A percentile compares a stretch with the other conserved stretches of the same genome.
These are phyloP conservation scores for Papilio glaucus DNA, from an alignment of 1,140 invertebrate genomes.

Conservation along the genomic window DNA sequence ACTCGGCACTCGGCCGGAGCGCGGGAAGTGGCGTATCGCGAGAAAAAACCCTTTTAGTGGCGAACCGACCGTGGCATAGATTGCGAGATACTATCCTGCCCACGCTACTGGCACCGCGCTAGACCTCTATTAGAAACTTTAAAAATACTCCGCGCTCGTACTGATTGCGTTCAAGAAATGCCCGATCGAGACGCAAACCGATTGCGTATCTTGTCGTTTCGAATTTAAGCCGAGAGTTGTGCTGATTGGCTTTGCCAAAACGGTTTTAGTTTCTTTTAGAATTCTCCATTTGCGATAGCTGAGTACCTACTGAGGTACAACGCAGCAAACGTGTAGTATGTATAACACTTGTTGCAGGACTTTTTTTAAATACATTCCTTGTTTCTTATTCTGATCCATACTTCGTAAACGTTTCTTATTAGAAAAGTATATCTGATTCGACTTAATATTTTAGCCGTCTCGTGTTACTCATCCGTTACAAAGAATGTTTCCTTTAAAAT, in stretches of 20 bases:
- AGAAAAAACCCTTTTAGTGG: constrained; percentile 67
- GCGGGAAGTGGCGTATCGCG: constrained; percentile 54
- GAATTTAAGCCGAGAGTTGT: neutral
- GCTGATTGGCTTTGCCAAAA: neutral
- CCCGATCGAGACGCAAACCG: neutral
- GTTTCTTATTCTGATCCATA: neutral
- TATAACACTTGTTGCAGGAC: neutral
- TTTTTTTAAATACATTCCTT: no score
- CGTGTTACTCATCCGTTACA: neutral
- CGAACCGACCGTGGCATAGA: constrained; percentile 65
- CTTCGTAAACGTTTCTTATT: neutral
- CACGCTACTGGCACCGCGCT: constrained; percentile 65
- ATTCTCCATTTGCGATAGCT: neutral
- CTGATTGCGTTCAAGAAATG: neutral
- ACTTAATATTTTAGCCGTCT: neutral
- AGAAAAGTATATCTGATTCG: constrained; percentile 7
- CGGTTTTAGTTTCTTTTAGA: neutral
- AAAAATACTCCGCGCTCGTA: constrained; percentile 8
- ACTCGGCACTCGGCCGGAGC: constrained; percentile 51
- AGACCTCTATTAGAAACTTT: constrained; percentile 54
- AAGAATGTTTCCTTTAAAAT: constrained; percentile 56
- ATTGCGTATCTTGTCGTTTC: neutral
- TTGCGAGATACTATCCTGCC: constrained; percentile 59
- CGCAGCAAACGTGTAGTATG: neutral
- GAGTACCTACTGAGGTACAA: neutral